Conservation (phyloP, 2,888 invertebrate species). For the Desoria tigrina region DNA sequence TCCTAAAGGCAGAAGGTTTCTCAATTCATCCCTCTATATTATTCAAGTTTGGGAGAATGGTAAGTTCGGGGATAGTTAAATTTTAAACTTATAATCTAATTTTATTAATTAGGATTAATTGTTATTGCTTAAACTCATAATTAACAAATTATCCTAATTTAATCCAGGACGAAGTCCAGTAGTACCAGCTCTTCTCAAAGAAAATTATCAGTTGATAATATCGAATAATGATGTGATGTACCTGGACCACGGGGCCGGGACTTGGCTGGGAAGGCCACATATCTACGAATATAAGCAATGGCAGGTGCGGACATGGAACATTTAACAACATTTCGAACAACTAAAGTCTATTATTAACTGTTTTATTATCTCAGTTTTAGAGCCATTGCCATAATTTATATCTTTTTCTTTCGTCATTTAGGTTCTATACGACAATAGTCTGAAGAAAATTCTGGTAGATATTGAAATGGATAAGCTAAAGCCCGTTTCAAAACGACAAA, state of each 20-base stretch:
- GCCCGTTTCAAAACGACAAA: slow-evolving; percentile 3
- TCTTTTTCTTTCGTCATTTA: no score
- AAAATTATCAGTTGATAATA: slow-evolving; percentile 74
- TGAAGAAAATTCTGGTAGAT: background rate
- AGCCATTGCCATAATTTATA: no score
- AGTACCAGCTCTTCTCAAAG: slow-evolving; percentile 65
- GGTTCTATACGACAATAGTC: slow-evolving; percentile 2
- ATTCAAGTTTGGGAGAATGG: slow-evolving; percentile 71
- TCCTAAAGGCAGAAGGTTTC: slow-evolving; percentile 65
- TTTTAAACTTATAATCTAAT: no score
- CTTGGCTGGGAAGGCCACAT: slow-evolving; percentile 46
- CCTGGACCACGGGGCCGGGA: slow-evolving; percentile 71
- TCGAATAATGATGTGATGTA: slow-evolving; percentile 85
- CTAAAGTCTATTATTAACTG: background rate
- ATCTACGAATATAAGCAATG: slow-evolving; percentile 39
- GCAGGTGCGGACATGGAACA: slow-evolving; percentile 33
- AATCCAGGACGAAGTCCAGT: slow-evolving; percentile 62
- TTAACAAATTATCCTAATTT: no score
- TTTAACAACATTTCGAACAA: background rate
- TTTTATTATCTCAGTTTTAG: no score
- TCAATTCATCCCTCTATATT: slow-evolving; percentile 74
- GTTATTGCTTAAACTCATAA: no score
- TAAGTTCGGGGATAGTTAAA: background rate
- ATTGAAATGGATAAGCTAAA: background rate
- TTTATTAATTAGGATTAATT: no score